Percentiles rank a stretch among this genome's conserved stretches.
These are phyloP conservation scores for Centroberyx gerrardi DNA, from an alignment of 2,797 vertebrate genomes.

Conservation along the genomic window DNA sequence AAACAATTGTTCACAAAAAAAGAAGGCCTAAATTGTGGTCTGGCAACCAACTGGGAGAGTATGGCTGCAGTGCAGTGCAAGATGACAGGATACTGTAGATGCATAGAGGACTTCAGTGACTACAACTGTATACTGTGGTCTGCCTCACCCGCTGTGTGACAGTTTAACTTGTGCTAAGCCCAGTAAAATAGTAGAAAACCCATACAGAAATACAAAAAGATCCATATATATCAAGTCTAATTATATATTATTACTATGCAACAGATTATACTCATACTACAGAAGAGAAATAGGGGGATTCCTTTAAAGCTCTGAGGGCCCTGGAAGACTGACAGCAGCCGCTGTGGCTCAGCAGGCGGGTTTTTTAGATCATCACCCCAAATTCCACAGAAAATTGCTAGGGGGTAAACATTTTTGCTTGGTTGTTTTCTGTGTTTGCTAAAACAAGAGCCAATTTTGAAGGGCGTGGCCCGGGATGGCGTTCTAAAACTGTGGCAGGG, in stretches of 20 bases:
- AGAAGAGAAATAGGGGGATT: constrained; percentile 22
- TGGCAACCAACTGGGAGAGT: too few species aligned
- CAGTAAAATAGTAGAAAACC: too few species aligned
- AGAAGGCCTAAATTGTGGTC: too few species aligned
- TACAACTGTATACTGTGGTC: too few species aligned
- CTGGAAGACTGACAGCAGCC: constrained; percentile 76
- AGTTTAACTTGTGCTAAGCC: too few species aligned
- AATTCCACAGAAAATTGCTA: constrained; percentile 83
- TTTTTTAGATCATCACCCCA: constrained; percentile 80
- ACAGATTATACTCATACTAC: constrained; percentile 33
- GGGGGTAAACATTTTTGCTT: constrained; percentile 83
- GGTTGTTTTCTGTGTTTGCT: constrained; percentile 75
- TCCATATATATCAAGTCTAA: not conserved
- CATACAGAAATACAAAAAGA: constrained; percentile 13
- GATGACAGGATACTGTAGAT: too few species aligned
- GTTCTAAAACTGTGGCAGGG: constrained; percentile 12
- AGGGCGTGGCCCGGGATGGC: constrained; percentile 31
- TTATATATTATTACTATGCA: constrained; percentile 15
- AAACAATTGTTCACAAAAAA: too few species aligned
- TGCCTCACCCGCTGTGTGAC: too few species aligned
- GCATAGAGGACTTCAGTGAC: too few species aligned
- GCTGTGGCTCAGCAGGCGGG: constrained; percentile 75
- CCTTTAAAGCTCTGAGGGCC: constrained; percentile 4
- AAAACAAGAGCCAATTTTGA: constrained; percentile 49
- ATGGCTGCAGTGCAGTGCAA: too few species aligned